Base-by-base conservation (phyloP, 2,888 invertebrate species). In the Branchellion lobata region DNA sequence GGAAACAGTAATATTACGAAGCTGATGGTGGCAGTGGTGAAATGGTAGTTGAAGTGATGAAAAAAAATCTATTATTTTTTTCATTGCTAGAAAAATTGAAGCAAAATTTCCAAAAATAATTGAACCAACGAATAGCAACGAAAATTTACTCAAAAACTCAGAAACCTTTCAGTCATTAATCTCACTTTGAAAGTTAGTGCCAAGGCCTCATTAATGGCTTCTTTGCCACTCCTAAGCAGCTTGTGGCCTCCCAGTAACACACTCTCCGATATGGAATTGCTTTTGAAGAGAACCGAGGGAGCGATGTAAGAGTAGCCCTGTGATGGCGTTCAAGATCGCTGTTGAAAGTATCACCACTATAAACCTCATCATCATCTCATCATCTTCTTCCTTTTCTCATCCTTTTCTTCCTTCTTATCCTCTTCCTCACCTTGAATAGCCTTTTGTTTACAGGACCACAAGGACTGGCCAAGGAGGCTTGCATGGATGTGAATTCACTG, bases 261-360 rank as follows among this genome's bases (percentile, higher is more conserved):
- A 27, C 40, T 73, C 80, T 82, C 83, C 78, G 86, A 86, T 76
- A 87, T 83, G 8, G 85, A 84, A 83, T 89, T 88, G 80, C 87
- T 88, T 80, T 87, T 87, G 88, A 94, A 94, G 82, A 94, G 89
- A 82, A 95, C 92, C 81, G 94, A 94, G 0, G 97, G 97, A 0
- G 96, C 94, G 79, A 97, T 93, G 88, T 94, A 98, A 0, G 96
- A 96, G 86, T 97, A 98, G 40, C 95, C 94, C 92, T 92, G 80
- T 83, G 89, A 85, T 11, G 8, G 14, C 40, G 8, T 8, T 14
- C 40, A 40, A 8, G 8, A 40, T 40, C 40, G 14, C 40, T 8
- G 14, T 14, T 0, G 24, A 31, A 14, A 79, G 47, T 65, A 18
- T 61, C n/a, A 65, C 24, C 57, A 33, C 27, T 11, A 24, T 40